Percentiles rank a stretch among this genome's conserved stretches.
These are phyloP conservation scores for Plecturocebus donacophilus DNA, from an alignment of 2,113 vertebrate genomes.

Conservation along the genomic window DNA sequence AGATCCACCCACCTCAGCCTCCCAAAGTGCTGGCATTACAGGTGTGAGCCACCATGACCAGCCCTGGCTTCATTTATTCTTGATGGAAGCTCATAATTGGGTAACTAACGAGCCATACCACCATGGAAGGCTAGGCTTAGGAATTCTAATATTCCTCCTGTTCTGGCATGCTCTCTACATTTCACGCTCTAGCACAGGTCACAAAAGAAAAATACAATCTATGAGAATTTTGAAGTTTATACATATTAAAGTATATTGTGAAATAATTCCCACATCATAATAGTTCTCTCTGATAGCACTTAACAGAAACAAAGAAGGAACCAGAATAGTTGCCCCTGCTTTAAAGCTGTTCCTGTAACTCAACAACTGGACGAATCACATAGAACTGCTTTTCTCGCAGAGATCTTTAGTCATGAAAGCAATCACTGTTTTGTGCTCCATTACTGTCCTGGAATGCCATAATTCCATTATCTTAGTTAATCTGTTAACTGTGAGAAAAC, in stretches of 20 bases:
- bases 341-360: background rate
- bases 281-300: background rate
- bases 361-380: background rate
- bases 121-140: background rate
- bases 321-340: background rate
- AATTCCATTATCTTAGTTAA: constrained; percentile 37
- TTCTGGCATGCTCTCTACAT: background rate
- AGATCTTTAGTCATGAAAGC: background rate
- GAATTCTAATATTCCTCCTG: background rate
- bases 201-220: background rate
- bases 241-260: background rate
- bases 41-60: no score
- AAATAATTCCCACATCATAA: background rate
- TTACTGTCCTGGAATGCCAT: background rate
- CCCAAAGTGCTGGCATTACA: no score
- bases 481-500: background rate
- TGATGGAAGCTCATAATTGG: background rate
- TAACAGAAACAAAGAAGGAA: background rate
- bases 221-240: background rate
- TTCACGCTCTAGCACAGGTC: background rate
- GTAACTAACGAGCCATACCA: background rate
- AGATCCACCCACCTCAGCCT: no score
- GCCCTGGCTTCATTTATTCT: background rate
- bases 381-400: background rate
- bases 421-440: background rate